Evolutionary conservation across 2,888 invertebrate species (phyloP).

Genomic region (Podotricha telesiphe): DNA sequence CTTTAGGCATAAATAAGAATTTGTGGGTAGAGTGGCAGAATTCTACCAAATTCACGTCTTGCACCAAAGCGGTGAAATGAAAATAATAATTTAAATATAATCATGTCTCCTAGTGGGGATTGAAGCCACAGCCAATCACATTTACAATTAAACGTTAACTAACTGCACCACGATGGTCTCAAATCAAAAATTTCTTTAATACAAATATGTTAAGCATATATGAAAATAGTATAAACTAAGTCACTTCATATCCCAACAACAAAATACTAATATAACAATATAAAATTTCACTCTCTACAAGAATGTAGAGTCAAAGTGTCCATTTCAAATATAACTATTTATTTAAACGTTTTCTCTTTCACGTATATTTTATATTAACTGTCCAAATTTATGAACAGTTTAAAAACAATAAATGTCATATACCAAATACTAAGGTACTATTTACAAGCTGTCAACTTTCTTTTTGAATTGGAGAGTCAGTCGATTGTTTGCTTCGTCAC

Average conservation of each 20-base stretch:
- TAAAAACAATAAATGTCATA: conserved; percentile 24
- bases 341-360: conserved; percentile 4
- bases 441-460: conserved; percentile 22
- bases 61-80: no score
- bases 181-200: no score
- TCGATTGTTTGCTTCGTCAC: conserved; percentile 18
- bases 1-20: no score
- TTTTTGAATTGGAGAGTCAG: conserved; percentile 13
- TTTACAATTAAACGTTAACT: no score
- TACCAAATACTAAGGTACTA: conserved; percentile 5
- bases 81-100: no score
- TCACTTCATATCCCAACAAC: background rate
- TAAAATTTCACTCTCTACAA: background rate
- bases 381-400: conserved; percentile 20
- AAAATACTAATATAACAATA: background rate
- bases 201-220: no score
- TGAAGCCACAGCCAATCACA: no score
- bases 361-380: background rate
- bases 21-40: no score
- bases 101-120: no score
- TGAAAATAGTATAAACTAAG: no score
- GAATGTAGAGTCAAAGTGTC: background rate
- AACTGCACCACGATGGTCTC: no score
- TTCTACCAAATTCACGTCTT: no score
- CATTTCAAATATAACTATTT: background rate